These are phyloP conservation scores for Aegithalos caudatus DNA, from an alignment of 2,113 vertebrate species.

Conservation along the genomic window DNA sequence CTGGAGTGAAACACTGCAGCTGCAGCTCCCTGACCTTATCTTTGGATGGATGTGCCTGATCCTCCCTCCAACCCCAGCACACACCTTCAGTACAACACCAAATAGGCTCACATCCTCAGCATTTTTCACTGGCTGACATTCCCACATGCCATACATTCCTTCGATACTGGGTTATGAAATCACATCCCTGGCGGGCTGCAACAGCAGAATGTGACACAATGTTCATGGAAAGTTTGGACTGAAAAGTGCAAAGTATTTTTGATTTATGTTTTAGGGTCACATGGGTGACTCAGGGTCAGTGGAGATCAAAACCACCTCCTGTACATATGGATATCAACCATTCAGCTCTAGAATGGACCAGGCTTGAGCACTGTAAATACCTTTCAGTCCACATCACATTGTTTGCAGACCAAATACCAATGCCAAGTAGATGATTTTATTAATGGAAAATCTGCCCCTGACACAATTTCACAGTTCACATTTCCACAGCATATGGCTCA, in stretches of 20 bases:
- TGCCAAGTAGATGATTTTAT: background rate
- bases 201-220: background rate
- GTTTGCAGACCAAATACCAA: background rate
- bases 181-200: background rate
- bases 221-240: accelerated
- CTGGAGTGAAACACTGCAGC: background rate
- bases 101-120: background rate
- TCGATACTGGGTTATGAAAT: background rate
- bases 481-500: background rate
- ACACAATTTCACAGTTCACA: background rate
- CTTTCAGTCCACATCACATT: background rate
- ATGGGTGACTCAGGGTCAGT: background rate
- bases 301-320: background rate
- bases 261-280: background rate
- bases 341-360: background rate
- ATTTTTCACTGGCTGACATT: background rate
- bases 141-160: background rate
- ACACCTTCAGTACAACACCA: background rate
- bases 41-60: background rate
- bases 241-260: background rate
- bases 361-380: background rate
- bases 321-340: background rate
- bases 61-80: background rate
- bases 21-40: background rate
- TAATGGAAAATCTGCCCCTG: background rate